Conservation (phyloP, 2,113 vertebrate species). For the Trochalopteron elliotii region DNA sequence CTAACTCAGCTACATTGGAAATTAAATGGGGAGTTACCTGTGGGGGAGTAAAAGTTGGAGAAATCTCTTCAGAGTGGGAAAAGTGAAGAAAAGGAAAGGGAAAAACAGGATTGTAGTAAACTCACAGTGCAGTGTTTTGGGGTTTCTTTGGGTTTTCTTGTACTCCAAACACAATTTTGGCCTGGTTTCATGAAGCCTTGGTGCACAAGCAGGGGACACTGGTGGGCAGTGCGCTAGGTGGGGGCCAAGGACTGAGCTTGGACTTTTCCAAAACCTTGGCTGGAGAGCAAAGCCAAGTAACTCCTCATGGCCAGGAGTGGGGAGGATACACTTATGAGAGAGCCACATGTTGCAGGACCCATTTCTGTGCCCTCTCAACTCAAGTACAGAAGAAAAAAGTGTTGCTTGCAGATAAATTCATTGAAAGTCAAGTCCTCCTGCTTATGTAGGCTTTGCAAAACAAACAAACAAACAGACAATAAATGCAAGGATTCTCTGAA, state of each 20-base stretch:
- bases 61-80: not conserved
- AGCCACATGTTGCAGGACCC: not conserved
- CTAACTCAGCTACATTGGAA: not conserved
- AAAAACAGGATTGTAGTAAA: not conserved
- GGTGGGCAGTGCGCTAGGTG: not conserved
- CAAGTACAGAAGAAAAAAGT: not conserved
- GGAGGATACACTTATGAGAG: not conserved
- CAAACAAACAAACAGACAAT: not conserved
- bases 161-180: not conserved
- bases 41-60: not conserved
- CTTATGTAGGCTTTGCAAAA: not conserved
- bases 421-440: not conserved
- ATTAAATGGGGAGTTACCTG: not conserved
- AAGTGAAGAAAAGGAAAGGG: not conserved
- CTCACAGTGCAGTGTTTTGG: not conserved
- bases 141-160: not conserved
- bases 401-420: not conserved
- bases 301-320: not conserved
- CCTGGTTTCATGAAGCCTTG: not conserved
- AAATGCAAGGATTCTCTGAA: not conserved
- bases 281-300: not conserved
- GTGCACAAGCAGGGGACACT: not conserved
- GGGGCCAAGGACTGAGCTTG: not conserved
- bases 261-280: not conserved
- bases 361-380: not conserved